Conservation (phyloP, 2,113 vertebrate species). For the Microcebus griseorufus region DNA sequence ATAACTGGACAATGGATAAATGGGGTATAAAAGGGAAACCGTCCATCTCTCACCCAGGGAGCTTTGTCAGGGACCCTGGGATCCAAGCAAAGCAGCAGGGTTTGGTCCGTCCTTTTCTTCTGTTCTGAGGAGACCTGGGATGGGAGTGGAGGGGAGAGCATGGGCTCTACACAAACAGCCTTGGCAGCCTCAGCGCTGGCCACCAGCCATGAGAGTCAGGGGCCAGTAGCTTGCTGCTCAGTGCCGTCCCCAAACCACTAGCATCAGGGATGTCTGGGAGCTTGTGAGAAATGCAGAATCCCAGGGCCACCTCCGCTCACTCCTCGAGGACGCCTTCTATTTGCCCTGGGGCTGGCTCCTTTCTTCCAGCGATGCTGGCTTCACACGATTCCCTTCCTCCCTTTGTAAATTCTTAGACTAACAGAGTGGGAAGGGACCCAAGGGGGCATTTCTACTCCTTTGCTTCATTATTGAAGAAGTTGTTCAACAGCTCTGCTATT, state of each 20-base stretch:
- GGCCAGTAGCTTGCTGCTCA: neutral
- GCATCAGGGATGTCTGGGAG: no score
- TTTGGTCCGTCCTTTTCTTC: neutral
- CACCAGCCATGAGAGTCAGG: neutral
- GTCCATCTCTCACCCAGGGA: neutral
- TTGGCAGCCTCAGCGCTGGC: neutral
- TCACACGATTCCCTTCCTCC: neutral
- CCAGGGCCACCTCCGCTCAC: neutral
- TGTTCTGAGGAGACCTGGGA: neutral
- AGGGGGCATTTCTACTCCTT: no score
- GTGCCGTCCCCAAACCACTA: neutral
- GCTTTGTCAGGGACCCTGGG: neutral
- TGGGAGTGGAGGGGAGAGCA: neutral
- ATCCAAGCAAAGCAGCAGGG: neutral
- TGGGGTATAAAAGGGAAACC: neutral
- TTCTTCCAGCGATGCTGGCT: neutral
- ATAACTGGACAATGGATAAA: neutral
- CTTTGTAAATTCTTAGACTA: neutral
- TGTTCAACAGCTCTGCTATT: neutral
- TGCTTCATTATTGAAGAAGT: neutral
- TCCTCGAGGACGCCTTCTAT: neutral
- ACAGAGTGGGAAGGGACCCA: neutral
- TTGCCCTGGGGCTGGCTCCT: neutral
- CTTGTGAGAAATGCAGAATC: neutral
- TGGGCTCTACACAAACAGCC: neutral